phyloP scores from a whole-genome alignment of 2,797 vertebrate genomes.

The Pitangus sulphuratus region DNA sequence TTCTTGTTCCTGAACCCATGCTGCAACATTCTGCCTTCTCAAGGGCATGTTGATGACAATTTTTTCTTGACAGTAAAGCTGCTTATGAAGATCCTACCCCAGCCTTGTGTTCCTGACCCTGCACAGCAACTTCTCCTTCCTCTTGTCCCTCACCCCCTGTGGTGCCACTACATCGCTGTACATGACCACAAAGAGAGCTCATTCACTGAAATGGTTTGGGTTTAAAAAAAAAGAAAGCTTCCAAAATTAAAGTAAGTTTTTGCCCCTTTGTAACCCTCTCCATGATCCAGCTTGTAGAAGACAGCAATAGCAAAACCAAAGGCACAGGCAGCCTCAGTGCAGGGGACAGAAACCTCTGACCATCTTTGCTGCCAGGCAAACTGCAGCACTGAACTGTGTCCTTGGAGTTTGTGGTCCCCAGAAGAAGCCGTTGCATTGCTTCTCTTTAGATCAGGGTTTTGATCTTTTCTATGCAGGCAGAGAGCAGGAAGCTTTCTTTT shows the following conservation, averaged over 20 bases:
- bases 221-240: not conserved
- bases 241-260: not conserved
- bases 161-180: not conserved
- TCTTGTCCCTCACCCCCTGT: not conserved
- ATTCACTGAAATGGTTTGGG: not conserved
- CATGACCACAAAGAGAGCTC: not conserved
- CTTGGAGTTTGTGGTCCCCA: not conserved
- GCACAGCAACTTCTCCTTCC: not conserved
- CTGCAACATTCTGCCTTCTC: not conserved
- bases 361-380: not conserved
- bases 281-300: not conserved
- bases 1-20: not conserved
- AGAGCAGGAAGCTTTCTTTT: slow-evolving; percentile 35
- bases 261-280: not conserved
- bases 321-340: not conserved
- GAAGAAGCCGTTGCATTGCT: slow-evolving; percentile 2
- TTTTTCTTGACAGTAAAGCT: not conserved
- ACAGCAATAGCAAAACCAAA: not conserved
- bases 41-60: not conserved
- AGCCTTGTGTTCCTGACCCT: not conserved
- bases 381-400: not conserved
- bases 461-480: slow-evolving; percentile 27
- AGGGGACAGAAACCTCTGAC: not conserved
- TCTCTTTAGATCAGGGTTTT: slow-evolving; percentile 1
- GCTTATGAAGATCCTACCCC: not conserved